Evolutionary conservation across 2,888 invertebrate species (phyloP).

Genomic region (Heliconius sara): DNA sequence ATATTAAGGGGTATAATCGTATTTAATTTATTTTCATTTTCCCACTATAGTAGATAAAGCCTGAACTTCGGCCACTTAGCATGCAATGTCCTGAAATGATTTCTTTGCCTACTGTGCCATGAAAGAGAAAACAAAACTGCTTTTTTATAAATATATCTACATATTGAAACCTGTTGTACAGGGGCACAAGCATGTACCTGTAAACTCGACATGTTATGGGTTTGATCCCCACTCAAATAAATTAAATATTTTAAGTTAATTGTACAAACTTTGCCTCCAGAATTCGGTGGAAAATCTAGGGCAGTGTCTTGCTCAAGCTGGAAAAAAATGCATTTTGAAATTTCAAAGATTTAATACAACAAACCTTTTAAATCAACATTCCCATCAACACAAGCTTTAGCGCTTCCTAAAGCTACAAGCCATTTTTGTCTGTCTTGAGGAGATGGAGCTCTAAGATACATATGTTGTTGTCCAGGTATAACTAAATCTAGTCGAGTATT

Average conservation of each 20-base stretch:
- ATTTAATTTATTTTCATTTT: neutral
- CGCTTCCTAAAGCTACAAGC: slow-evolving; percentile 91
- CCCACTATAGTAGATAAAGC: neutral
- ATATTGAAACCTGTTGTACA: neutral
- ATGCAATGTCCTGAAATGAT: too few species aligned
- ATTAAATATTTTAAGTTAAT: too few species aligned
- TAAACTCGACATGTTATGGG: too few species aligned
- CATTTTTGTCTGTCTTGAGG: slow-evolving; percentile 91
- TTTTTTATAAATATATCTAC: neutral
- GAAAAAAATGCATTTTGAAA: too few species aligned
- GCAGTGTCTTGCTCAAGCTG: too few species aligned
- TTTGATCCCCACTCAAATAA: too few species aligned
- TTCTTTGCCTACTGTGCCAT: too few species aligned
- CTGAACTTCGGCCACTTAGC: too few species aligned
- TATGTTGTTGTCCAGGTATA: slow-evolving; percentile 92
- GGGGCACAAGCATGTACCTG: too few species aligned
- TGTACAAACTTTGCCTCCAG: too few species aligned
- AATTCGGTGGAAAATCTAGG: too few species aligned
- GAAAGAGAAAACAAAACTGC: neutral
- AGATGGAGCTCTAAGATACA: slow-evolving; percentile 90
- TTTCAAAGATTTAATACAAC: neutral
- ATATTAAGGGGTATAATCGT: neutral
- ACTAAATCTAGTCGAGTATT: slow-evolving; percentile 89
- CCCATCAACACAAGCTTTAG: slow-evolving; percentile 88
- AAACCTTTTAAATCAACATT: slow-evolving; percentile 71